A percentile compares a stretch with the other conserved stretches of the same genome.
phyloP scores from a whole-genome alignment of 2,113 vertebrate species.

The Dasypus novemcinctus region DNA sequence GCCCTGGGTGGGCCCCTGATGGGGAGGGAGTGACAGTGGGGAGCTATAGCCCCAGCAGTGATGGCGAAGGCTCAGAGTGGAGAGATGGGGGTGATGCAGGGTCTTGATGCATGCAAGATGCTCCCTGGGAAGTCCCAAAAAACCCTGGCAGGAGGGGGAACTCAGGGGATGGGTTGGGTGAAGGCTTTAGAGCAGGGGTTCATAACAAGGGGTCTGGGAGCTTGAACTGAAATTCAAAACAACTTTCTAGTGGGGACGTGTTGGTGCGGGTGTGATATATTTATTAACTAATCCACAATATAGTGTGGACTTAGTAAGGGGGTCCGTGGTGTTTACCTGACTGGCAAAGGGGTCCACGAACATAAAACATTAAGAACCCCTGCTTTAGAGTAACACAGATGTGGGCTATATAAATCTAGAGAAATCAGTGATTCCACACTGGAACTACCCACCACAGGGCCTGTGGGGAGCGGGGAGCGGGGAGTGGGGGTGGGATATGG shows the following conservation, averaged over 20 bases:
- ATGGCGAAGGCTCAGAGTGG: no score
- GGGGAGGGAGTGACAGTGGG: neutral
- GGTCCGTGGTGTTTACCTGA: no score
- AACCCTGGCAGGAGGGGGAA: neutral
- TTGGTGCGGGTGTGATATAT: no score
- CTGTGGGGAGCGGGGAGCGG: no score
- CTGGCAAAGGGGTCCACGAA: no score
- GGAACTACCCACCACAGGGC: neutral
- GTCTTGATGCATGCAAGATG: neutral
- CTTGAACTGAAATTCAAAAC: no score
- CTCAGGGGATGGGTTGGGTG: neutral
- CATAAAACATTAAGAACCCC: no score
- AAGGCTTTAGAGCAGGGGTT: conserved; percentile 25
- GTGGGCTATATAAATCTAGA: conserved; percentile 25
- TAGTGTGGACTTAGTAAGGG: no score
- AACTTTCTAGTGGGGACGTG: no score
- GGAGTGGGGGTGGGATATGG: no score
- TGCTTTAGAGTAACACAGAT: neutral
- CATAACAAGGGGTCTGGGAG: no score
- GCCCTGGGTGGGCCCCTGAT: neutral
- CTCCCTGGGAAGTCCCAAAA: neutral
- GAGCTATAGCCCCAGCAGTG: neutral
- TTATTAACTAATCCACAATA: no score
- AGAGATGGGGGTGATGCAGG: neutral
- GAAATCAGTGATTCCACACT: neutral